These are phyloP conservation scores for Drosophila pseudotakahashii DNA, from an alignment of 2,888 invertebrate genomes.

Conservation along the genomic window DNA sequence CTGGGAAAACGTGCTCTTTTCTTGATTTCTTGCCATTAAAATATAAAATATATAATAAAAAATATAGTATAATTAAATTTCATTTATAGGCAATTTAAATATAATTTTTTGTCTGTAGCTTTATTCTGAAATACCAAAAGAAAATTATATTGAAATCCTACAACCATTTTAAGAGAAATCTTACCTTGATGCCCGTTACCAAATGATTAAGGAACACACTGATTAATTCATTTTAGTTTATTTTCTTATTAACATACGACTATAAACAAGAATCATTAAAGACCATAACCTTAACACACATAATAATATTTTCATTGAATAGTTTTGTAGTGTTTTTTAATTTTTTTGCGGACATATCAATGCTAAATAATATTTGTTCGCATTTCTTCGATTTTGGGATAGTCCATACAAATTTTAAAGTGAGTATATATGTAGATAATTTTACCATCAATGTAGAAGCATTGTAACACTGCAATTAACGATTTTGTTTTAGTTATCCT, in stretches of 20 bases:
- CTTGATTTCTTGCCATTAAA: too few relatives aligned
- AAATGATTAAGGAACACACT: background rate
- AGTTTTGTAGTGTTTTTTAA: background rate
- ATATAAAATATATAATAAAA: too few relatives aligned
- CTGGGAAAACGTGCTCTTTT: too few relatives aligned
- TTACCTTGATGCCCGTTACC: background rate
- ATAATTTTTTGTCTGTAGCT: too few relatives aligned
- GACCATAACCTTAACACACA: constrained; percentile 10
- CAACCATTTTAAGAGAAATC: background rate
- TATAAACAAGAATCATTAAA: constrained; percentile 12
- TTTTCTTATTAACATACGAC: constrained; percentile 11
- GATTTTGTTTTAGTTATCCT: background rate
- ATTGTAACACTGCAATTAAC: constrained; percentile 8
- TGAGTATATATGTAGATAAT: constrained; percentile 3
- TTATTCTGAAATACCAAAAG: too few relatives aligned
- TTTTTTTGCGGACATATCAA: background rate
- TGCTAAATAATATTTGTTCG: constrained; percentile 4
- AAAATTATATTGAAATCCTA: too few relatives aligned
- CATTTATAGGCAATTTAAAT: too few relatives aligned
- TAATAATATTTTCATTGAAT: constrained; percentile 6
- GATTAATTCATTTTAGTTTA: background rate
- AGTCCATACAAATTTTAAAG: constrained; percentile 1
- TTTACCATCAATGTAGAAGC: constrained; percentile 12
- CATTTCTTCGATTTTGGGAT: background rate
- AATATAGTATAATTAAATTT: too few relatives aligned